phyloP scores from a whole-genome alignment of 2,888 invertebrate genomes.

The Sericinus montela region DNA sequence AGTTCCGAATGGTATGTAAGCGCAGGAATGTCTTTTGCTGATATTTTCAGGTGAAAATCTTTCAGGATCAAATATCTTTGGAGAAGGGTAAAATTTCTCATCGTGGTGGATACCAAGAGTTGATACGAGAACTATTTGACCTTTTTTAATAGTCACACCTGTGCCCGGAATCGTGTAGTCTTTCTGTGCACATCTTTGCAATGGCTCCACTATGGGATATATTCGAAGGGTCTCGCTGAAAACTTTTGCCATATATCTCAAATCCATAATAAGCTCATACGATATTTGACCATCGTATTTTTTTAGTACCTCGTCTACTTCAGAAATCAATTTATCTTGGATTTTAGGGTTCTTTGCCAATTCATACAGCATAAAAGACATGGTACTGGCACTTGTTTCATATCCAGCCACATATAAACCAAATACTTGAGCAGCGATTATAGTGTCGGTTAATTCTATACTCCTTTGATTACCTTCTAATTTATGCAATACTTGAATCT shows the following conservation, averaged over 20 bases:
- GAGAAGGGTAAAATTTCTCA: conserved; percentile 54
- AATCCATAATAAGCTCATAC: conserved; percentile 50
- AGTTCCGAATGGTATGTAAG: conserved; percentile 57
- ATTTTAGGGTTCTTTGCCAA: conserved; percentile 50
- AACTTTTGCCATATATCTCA: conserved; percentile 57
- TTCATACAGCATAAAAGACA: conserved; percentile 48
- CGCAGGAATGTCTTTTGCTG: conserved; percentile 42
- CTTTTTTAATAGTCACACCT: conserved; percentile 46
- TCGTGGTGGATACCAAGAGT: conserved; percentile 58
- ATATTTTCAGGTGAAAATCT: conserved; percentile 51
- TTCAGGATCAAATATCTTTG: conserved; percentile 65
- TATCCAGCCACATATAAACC: conserved; percentile 64
- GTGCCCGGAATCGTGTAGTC: conserved; percentile 52
- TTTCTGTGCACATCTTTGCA: conserved; percentile 45
- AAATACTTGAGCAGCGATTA: conserved; percentile 58
- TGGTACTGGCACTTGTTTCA: conserved; percentile 60
- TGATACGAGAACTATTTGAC: conserved; percentile 42
- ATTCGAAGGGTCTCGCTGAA: conserved; percentile 57
- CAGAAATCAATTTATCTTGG: conserved; percentile 44
- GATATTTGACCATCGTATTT: conserved; percentile 44
- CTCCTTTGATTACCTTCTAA: conserved; percentile 23
- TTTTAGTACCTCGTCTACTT: conserved; percentile 42
- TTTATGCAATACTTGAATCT: neutral
- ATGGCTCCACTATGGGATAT: conserved; percentile 57
- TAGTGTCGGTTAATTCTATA: conserved; percentile 39